These are phyloP conservation scores for Brachionichthys hirsutus DNA, from an alignment of 2,113 vertebrate genomes.

Conservation along the genomic window DNA sequence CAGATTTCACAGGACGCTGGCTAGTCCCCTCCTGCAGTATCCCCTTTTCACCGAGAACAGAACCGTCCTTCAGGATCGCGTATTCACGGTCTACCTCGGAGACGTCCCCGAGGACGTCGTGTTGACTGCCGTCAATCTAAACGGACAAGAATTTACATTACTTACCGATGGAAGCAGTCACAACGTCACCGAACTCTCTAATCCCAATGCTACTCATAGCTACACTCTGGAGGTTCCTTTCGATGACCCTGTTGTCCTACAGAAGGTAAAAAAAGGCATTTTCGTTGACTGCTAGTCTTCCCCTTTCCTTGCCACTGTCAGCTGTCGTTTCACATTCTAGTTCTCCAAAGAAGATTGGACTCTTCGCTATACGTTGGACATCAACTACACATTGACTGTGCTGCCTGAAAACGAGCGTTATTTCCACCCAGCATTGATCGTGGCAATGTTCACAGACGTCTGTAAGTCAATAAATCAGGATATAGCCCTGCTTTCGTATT, in stretches of 20 bases:
- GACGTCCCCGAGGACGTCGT: conserved; percentile 58
- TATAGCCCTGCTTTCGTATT: neutral
- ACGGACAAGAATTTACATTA: conserved; percentile 12
- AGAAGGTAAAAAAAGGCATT: conserved; percentile 40
- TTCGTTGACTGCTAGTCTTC: too few relatives aligned
- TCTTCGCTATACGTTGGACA: conserved; percentile 42
- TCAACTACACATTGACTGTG: conserved; percentile 62
- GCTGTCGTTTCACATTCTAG: conserved; percentile 19
- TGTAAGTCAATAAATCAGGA: conserved; percentile 52
- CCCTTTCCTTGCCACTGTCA: too few relatives aligned
- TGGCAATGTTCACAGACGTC: conserved; percentile 27
- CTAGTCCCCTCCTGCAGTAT: conserved; percentile 41
- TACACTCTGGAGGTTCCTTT: conserved; percentile 65
- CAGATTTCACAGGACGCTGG: conserved; percentile 27
- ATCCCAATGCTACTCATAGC: conserved; percentile 39
- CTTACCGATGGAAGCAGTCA: conserved; percentile 6
- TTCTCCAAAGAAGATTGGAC: conserved; percentile 26
- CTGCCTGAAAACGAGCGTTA: conserved; percentile 42
- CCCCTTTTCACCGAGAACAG: conserved; percentile 27
- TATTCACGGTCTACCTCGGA: conserved; percentile 58
- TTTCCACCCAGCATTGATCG: conserved; percentile 11
- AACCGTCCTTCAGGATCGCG: conserved; percentile 21
- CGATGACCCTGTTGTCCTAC: conserved; percentile 33
- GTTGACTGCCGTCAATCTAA: conserved; percentile 50
- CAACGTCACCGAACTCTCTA: neutral